Percentiles rank a stretch among this genome's conserved stretches.
Conservation (phyloP, 2,888 invertebrate genomes). For the Brachyopa scutellaris region DNA sequence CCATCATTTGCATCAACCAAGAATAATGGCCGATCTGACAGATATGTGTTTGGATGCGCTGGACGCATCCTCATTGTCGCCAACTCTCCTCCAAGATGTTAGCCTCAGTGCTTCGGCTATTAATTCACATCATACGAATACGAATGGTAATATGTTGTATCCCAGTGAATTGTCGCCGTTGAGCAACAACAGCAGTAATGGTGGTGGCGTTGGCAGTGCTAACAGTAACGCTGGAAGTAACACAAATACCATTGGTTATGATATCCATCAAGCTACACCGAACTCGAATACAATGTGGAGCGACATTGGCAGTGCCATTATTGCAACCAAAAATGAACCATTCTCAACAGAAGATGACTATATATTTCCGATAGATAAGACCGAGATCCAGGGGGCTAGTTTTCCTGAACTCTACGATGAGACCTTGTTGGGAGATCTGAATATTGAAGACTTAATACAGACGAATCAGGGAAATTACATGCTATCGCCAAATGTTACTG, state of each 20-base stretch:
- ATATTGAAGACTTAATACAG: constrained; percentile 89
- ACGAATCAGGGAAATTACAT: constrained; percentile 44
- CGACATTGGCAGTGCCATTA: constrained; percentile 81
- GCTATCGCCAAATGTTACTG: constrained; percentile 84
- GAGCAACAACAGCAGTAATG: constrained; percentile 69
- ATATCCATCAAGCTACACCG: constrained; percentile 76
- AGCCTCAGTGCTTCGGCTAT: constrained; percentile 77
- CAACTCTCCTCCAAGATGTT: constrained; percentile 80
- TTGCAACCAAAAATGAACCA: constrained; percentile 83
- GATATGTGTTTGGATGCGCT: constrained; percentile 80
- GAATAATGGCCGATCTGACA: constrained; percentile 79
- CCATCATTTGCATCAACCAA: constrained; percentile 84
- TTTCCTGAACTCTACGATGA: constrained; percentile 93
- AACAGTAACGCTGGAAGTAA: constrained; percentile 65
- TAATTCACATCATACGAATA: constrained; percentile 36
- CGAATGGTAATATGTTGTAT: constrained; percentile 64
- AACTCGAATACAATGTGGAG: constrained; percentile 82
- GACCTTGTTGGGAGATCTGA: constrained; percentile 89
- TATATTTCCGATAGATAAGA: constrained; percentile 94
- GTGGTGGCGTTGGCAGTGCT: constrained; percentile 62
- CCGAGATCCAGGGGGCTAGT: constrained; percentile 92
- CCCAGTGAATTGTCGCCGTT: constrained; percentile 75
- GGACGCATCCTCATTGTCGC: constrained; percentile 80
- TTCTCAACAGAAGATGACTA: constrained; percentile 94
- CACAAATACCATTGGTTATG: constrained; percentile 75